These are phyloP conservation scores for Morone chrysops DNA, from an alignment of 2,113 vertebrate species.

Conservation along the genomic window DNA sequence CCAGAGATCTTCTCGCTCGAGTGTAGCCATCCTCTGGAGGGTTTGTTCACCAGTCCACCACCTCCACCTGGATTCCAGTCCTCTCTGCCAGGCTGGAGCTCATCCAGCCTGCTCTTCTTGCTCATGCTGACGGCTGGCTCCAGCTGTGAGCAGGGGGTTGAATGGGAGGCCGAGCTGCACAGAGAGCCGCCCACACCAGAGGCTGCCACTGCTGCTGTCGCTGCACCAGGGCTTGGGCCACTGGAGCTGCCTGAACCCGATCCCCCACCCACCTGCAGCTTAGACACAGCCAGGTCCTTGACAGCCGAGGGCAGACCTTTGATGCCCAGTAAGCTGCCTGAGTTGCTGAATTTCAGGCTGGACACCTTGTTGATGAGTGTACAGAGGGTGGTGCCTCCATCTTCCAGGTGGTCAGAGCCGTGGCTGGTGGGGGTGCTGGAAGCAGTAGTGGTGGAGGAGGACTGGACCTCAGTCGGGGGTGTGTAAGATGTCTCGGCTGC, in stretches of 20 bases:
- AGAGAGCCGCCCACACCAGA: slow-evolving; percentile 83
- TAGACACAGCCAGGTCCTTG: slow-evolving; percentile 96
- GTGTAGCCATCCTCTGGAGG: slow-evolving; percentile 91
- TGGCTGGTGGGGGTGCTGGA: slow-evolving; percentile 70
- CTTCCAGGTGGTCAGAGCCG: slow-evolving; percentile 89
- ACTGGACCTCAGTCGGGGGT: slow-evolving; percentile 86
- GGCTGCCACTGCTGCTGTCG: slow-evolving; percentile 78
- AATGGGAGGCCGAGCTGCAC: slow-evolving; percentile 88
- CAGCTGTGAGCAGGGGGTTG: slow-evolving; percentile 88
- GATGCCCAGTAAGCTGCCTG: slow-evolving; percentile 92
- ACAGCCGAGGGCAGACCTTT: slow-evolving; percentile 95
- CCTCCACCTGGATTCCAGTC: slow-evolving; percentile 87
- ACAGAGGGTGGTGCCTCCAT: slow-evolving; percentile 95
- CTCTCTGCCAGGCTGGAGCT: slow-evolving; percentile 85
- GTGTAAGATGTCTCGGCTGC: slow-evolving; percentile 89
- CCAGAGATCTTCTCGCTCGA: slow-evolving; percentile 96
- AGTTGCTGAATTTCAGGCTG: slow-evolving; percentile 96
- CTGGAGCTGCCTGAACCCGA: slow-evolving; percentile 80
- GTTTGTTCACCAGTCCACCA: slow-evolving; percentile 86
- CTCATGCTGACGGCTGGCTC: slow-evolving; percentile 86
- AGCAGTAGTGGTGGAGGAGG: slow-evolving; percentile 77
- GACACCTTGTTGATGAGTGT: slow-evolving; percentile 99
- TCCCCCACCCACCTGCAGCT: slow-evolving; percentile 92
- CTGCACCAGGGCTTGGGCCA: slow-evolving; percentile 84
- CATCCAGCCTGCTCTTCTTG: slow-evolving; percentile 89